Percentiles rank a stretch among this genome's conserved stretches.
Evolutionary conservation across 2,797 vertebrate genomes (phyloP).

Genomic region (Denticeps clupeoides): DNA sequence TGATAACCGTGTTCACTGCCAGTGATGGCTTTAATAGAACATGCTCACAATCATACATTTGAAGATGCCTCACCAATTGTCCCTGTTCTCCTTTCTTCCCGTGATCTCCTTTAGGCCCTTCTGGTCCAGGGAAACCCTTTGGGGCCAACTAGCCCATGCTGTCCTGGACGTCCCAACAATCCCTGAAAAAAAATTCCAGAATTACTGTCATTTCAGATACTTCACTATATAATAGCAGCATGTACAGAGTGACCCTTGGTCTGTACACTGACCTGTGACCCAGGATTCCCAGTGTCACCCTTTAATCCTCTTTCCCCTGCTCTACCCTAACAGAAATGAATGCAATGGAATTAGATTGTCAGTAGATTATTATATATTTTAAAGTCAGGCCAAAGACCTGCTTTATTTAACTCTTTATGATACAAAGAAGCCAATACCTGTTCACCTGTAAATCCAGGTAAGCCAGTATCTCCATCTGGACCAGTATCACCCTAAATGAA

Average conservation of each 20-base stretch:
- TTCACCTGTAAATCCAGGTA: constrained; percentile 38
- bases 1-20: neutral
- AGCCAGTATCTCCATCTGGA: constrained; percentile 34
- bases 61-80: constrained; percentile 28
- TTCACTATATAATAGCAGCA: no score
- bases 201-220: no score
- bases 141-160: constrained; percentile 40
- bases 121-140: constrained; percentile 43
- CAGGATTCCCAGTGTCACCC: constrained; percentile 53
- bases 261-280: constrained; percentile 45
- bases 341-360: no score
- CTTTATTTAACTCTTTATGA: no score
- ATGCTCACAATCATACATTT: neutral
- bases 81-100: constrained; percentile 50
- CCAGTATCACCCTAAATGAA: constrained; percentile 47
- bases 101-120: constrained; percentile 46
- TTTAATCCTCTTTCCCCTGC: constrained; percentile 50
- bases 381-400: neutral
- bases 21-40: neutral
- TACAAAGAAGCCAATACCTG: constrained; percentile 36
- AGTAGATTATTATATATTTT: neutral
- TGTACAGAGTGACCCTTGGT: neutral
- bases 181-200: constrained; percentile 42
- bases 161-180: constrained; percentile 37
- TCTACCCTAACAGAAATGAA: constrained; percentile 42